These are phyloP conservation scores for Lepidotrigona ventralis DNA, from an alignment of 1,140 invertebrate genomes.

Conservation along the genomic window DNA sequence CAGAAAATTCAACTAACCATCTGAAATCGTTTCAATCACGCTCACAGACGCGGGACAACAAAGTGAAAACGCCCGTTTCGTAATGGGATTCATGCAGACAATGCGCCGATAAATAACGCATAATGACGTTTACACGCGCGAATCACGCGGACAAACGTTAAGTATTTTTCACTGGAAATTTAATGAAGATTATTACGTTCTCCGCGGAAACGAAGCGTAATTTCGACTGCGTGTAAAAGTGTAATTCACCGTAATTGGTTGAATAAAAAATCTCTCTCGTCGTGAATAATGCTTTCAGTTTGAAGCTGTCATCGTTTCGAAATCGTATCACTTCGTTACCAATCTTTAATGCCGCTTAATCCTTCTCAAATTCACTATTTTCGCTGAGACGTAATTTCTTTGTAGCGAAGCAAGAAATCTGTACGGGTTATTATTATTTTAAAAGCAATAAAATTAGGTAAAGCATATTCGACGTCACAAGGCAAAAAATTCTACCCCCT, in stretches of 20 bases:
- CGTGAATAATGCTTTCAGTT: background rate
- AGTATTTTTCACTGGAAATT: background rate
- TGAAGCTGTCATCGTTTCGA: background rate
- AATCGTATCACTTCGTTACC: background rate
- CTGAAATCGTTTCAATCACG: background rate
- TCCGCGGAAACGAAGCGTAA: background rate
- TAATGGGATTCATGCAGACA: background rate
- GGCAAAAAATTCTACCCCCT: no score
- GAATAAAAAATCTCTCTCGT: background rate
- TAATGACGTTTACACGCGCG: background rate
- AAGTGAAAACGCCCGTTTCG: background rate
- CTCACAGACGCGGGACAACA: no score
- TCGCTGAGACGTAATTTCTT: no score
- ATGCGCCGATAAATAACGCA: background rate
- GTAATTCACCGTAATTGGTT: background rate
- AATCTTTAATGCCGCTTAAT: no score
- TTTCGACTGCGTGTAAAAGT: no score
- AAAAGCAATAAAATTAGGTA: no score
- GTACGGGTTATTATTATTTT: no score
- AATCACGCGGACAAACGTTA: background rate
- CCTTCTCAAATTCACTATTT: background rate
- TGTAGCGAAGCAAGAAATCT: no score
- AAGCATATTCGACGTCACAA: no score
- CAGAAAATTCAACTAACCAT: constrained; percentile 1
- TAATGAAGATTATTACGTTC: background rate